A percentile compares a stretch with the other conserved stretches of the same genome.
phyloP scores from a whole-genome alignment of 2,888 invertebrate genomes.

The Metalampra italica region DNA sequence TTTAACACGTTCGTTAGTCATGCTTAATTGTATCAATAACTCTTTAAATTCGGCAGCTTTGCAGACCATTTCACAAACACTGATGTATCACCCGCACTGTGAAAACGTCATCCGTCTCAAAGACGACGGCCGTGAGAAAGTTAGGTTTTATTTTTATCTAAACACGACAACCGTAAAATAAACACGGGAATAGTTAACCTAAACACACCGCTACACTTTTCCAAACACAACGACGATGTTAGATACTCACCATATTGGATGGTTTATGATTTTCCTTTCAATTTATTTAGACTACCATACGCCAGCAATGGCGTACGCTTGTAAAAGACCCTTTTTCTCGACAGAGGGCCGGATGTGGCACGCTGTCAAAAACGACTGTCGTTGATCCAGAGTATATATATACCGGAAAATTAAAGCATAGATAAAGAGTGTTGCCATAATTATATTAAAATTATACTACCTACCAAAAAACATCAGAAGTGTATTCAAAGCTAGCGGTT shows the following conservation, averaged over 20 bases:
- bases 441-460: not conserved
- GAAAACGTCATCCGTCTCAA: constrained; percentile 70
- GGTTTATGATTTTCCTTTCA: constrained; percentile 87
- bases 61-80: constrained; percentile 28
- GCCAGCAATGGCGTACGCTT: constrained; percentile 93
- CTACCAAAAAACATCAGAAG: not conserved
- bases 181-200: constrained; percentile 35
- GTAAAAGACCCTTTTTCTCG: constrained; percentile 81
- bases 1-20: not conserved
- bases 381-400: constrained; percentile 16
- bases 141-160: constrained; percentile 30
- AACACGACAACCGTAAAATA: constrained; percentile 51
- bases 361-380: constrained; percentile 33
- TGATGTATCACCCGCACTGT: constrained; percentile 45
- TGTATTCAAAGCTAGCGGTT: too few species aligned
- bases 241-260: constrained; percentile 88
- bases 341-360: constrained; percentile 52
- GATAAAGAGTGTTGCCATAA: constrained; percentile 39
- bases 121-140: constrained; percentile 46
- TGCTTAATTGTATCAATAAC: not conserved
- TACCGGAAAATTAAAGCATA: constrained; percentile 27
- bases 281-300: constrained; percentile 86
- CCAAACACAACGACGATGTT: constrained; percentile 42
- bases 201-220: constrained; percentile 43
- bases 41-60: not conserved